A percentile compares a stretch with the other conserved stretches of the same genome.
Conservation (phyloP, 2,888 invertebrate genomes). For the Nysson spinosus region DNA sequence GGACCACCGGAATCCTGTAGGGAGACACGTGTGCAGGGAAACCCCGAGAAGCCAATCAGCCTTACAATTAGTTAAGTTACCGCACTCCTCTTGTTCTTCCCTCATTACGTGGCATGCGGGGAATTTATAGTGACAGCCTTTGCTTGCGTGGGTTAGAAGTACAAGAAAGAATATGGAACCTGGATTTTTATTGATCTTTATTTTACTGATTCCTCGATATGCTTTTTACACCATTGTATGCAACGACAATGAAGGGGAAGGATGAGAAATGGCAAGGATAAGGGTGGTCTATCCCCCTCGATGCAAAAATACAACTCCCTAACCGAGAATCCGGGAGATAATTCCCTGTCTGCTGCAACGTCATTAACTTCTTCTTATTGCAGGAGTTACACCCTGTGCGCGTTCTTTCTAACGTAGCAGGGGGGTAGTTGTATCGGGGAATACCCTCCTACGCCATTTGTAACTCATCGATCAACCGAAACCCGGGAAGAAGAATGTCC, state of each 20-base stretch:
- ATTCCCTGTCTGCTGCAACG: slow-evolving; percentile 70
- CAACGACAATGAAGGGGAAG: slow-evolving; percentile 13
- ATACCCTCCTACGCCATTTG: slow-evolving; percentile 56
- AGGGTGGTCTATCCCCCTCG: slow-evolving; percentile 32
- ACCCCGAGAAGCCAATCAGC: slow-evolving; percentile 52
- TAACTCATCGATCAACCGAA: slow-evolving; percentile 66
- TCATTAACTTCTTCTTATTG: slow-evolving; percentile 73
- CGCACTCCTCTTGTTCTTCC: slow-evolving; percentile 36
- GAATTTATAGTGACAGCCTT: slow-evolving; percentile 3
- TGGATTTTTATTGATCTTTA: too few relatives aligned
- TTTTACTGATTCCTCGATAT: too few relatives aligned
- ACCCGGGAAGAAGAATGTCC: slow-evolving; percentile 46
- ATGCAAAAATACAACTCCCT: slow-evolving; percentile 27
- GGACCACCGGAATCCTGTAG: slow-evolving; percentile 25
- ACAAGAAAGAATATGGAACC: too few relatives aligned
- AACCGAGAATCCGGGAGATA: slow-evolving; percentile 58
- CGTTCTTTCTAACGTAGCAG: slow-evolving; percentile 42
- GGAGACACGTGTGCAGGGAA: slow-evolving; percentile 44
- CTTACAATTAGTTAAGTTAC: slow-evolving; percentile 39
- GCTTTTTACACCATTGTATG: too few relatives aligned
- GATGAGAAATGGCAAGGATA: slow-evolving; percentile 16
- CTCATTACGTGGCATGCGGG: slow-evolving; percentile 29
- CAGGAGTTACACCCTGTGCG: slow-evolving; percentile 53
- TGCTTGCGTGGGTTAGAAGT: neutral
- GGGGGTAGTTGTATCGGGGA: slow-evolving; percentile 32